Conservation (phyloP, 2,888 invertebrate genomes). For the Ophion obscuratus region DNA sequence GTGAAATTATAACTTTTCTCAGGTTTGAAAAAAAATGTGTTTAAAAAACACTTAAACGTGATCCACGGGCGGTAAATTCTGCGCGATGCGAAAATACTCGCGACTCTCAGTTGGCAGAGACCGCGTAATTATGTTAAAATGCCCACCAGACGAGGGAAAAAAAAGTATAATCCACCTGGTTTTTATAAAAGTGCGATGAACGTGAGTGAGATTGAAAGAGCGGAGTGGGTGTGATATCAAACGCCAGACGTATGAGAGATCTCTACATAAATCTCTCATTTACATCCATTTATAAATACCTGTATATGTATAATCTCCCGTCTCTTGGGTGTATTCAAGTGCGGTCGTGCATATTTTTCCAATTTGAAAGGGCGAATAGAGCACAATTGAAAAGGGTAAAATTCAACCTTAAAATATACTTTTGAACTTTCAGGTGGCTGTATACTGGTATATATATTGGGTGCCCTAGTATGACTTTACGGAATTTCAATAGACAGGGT, state of each 20-base stretch:
- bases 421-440: background rate
- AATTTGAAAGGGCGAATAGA: background rate
- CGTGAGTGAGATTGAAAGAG: background rate
- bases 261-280: background rate
- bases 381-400: background rate
- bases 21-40: too few relatives aligned
- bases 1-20: too few relatives aligned
- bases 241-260: conserved; percentile 2
- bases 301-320: too few relatives aligned
- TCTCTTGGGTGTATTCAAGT: background rate
- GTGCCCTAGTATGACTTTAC: background rate
- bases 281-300: conserved; percentile 5
- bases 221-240: conserved; percentile 38
- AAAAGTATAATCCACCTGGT: background rate
- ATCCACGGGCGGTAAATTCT: background rate
- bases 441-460: background rate
- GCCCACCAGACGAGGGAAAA: background rate
- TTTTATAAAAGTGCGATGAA: background rate
- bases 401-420: background rate
- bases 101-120: background rate
- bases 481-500: too few relatives aligned
- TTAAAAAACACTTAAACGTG: too few relatives aligned
- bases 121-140: background rate
- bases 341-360: background rate
- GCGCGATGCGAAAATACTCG: background rate